Base-by-base conservation (phyloP, 2,113 vertebrate genomes). In the Chrysochloris asiatica region DNA sequence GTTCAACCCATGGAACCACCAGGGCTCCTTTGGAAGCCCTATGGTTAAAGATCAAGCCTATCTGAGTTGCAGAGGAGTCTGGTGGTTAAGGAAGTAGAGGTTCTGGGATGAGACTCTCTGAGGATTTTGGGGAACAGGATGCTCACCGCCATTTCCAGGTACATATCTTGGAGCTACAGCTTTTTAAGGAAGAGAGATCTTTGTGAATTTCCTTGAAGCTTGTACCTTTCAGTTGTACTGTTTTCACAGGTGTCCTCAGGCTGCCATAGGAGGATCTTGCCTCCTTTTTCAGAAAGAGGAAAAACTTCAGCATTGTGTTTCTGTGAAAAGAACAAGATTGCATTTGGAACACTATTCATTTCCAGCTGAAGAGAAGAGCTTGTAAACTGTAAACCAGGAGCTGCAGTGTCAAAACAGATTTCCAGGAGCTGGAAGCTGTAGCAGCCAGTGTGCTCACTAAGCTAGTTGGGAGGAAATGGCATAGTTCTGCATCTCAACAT, bases 361-460 rank as follows among this genome's bases (percentile, higher is more conserved):
- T 45, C 67, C 47, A 82, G 6, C 22, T 90, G 80, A 90, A 94
- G 94, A 92, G n/a, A 76, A 63, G 2, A 63, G 26, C 13, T 56
- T 3, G 0, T 12, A 91, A 52, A 82, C 43, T 76, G 2, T 17
- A 90, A 54, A 90, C 22, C n/a, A n/a, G 59, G 41, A 61, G 71
- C 65, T 54, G 26, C n/a, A 41, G 1, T 33, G 59, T 86, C 81
- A 61, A 94, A 88, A 0, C 0, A 95, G 36, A 30, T 54, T 82
- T 80, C 76, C 43, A 22, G 80, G 59, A 45, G 71, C 72, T 43
- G 38, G 45, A 72, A 36, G 86, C 45, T 67, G 14, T 2, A 16
- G 77, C 63, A 19, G 10, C 11, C 28, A 78, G n/a, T 3, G 2
- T 0, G 61, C 94, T 93, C 33, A 90, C 12, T 19, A 50, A 4